Conservation (phyloP, 2,797 vertebrate genomes). For the Neopelma chrysocephalum region DNA sequence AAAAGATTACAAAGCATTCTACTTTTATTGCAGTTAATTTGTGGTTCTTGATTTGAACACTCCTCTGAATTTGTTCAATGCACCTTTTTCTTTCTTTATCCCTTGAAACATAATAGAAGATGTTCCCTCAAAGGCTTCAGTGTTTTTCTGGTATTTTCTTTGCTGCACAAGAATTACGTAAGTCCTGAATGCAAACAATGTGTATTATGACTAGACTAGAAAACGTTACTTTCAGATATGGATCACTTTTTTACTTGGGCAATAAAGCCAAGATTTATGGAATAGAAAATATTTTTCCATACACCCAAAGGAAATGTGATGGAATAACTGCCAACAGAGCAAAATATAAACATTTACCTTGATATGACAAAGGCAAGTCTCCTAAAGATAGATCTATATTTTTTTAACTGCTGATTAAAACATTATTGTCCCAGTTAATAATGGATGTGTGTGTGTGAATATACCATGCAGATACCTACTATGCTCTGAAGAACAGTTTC, state of each 20-base stretch:
- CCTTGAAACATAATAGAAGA: neutral
- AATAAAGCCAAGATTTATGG: neutral
- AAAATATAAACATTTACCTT: neutral
- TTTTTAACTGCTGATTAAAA: neutral
- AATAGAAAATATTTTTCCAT: neutral
- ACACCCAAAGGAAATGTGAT: neutral
- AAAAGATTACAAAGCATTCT: neutral
- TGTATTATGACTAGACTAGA: neutral
- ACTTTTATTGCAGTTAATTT: neutral
- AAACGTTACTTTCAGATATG: neutral
- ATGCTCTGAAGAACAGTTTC: neutral
- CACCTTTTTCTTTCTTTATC: neutral
- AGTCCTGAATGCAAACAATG: neutral
- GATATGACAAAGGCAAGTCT: neutral
- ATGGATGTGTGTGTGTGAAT: rapidly evolving
- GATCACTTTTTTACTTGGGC: neutral
- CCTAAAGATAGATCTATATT: neutral
- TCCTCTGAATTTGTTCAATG: neutral
- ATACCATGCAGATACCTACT: neutral
- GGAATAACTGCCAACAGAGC: neutral
- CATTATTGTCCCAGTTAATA: neutral
- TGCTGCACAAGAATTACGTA: neutral
- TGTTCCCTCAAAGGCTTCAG: neutral
- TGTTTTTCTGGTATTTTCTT: neutral
- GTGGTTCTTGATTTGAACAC: neutral